These are phyloP conservation scores for Lepidurus couesii DNA, from an alignment of 1,140 invertebrate genomes.

Conservation along the genomic window DNA sequence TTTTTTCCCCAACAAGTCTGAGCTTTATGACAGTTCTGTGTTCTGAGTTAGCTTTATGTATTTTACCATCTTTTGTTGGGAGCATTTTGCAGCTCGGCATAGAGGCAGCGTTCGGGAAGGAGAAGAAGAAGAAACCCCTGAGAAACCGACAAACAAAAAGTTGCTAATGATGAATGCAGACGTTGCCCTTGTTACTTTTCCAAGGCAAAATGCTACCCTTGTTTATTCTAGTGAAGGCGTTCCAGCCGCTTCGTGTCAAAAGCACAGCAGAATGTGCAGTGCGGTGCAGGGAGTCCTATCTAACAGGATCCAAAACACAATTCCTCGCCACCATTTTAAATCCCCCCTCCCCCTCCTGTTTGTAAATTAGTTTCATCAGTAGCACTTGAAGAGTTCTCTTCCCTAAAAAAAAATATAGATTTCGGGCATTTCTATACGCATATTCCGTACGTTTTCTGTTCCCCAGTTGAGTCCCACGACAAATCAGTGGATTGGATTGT, in stretches of 20 bases:
- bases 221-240: constrained; percentile 6
- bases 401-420: too few species aligned
- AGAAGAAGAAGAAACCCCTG: not conserved
- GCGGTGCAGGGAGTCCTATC: not conserved
- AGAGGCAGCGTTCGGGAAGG: not conserved
- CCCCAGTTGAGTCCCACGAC: too few species aligned
- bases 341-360: not conserved
- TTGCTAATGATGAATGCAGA: constrained; percentile 22
- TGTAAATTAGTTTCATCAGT: not conserved
- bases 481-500: too few species aligned
- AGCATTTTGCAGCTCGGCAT: not conserved
- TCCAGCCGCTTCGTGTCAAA: constrained; percentile 20
- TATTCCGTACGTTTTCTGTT: too few species aligned
- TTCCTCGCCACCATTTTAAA: not conserved
- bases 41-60: not conserved
- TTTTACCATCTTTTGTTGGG: not conserved
- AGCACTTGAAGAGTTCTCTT: too few species aligned
- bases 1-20: too few species aligned
- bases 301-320: not conserved
- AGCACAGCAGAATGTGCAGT: not conserved
- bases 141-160: not conserved
- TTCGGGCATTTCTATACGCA: too few species aligned
- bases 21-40: not conserved
- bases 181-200: constrained; percentile 14
- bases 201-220: constrained; percentile 16